A percentile compares a stretch with the other conserved stretches of the same genome.
Conservation (phyloP, 2,797 vertebrate species). For the Tapirus indicus region DNA sequence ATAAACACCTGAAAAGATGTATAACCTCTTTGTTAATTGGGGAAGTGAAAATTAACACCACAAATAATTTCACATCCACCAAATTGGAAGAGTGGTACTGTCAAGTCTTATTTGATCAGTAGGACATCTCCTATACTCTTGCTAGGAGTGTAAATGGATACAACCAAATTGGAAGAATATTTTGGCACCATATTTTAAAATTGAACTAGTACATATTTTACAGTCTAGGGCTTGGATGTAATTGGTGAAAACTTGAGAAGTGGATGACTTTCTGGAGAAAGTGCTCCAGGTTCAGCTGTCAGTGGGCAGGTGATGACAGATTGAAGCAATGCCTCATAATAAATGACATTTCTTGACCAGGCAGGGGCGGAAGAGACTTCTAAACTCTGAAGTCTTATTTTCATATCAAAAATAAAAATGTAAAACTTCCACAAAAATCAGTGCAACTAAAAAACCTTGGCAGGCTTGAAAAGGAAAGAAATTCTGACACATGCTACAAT, state of each 20-base stretch:
- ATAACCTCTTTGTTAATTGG: neutral
- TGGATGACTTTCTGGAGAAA: neutral
- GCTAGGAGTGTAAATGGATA: neutral
- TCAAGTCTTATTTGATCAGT: neutral
- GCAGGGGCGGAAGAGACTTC: neutral
- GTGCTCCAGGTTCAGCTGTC: neutral
- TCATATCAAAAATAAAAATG: neutral
- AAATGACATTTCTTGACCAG: neutral
- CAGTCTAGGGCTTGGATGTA: neutral
- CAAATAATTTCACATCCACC: neutral
- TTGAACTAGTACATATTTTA: neutral
- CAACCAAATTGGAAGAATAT: neutral
- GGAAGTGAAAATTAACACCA: neutral
- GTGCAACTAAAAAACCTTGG: neutral
- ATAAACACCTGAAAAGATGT: neutral
- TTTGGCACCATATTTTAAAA: neutral
- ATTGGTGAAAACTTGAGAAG: neutral
- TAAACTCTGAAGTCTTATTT: neutral
- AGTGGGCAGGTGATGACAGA: neutral
- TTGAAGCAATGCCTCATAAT: neutral
- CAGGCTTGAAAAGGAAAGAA: neutral
- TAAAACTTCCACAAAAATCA: neutral
- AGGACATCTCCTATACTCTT: fast-evolving
- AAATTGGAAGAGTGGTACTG: fast-evolving
- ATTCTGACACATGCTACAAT: neutral